Evolutionary conservation across 64 coral and sea anemone species (phyloP), one percentile per base, ranked within the genome.

Genomic region (Actinia equina): DNA sequence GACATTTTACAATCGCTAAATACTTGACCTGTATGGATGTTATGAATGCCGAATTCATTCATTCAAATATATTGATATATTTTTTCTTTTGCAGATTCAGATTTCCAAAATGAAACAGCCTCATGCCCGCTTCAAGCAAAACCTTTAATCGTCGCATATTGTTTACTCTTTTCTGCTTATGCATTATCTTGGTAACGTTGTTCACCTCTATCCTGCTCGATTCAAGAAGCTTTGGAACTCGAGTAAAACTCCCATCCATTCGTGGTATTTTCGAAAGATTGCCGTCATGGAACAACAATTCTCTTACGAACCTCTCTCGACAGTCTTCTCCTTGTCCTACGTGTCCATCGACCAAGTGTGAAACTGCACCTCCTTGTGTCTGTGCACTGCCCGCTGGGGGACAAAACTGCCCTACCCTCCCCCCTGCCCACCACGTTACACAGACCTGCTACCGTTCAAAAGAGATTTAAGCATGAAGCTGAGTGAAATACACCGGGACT

Each of bases 381-480:
- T 71, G 65, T 27, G 23, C 23, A 71, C 22, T 71, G 8, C 77
- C 77, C 13, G 51, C 51, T 23, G 16, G 17, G 13, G 30, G 2
- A 61, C 8, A 7, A 27, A 44, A 62, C 0, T 85, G 23, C n/a
- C 56, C 83, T 22, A 61, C 83, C 19, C 83, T 41, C 49, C 20
- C 49, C 59, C 83, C 12, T 85, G 83, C 13, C 83, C 83, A 62
- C 80, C 25, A 61, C 10, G 56, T 17, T 60, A 85, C n/a, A 62
- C 83, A 23, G 41, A 57, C 8, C 45, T 85, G 7, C 41, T 59
- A 27, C 55, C 49, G 6, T 85, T 85, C 83, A 85, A 85, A 43
- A 59, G 56, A 85, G 83, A 85, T 9, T 37, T 85, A 10, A 63
- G 25, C 30, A 85, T 44, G 52, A 54, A 63, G 45, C 41, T 85